Conservation (phyloP, 2,797 vertebrate species). For the Kryptopterus vitreolus region DNA sequence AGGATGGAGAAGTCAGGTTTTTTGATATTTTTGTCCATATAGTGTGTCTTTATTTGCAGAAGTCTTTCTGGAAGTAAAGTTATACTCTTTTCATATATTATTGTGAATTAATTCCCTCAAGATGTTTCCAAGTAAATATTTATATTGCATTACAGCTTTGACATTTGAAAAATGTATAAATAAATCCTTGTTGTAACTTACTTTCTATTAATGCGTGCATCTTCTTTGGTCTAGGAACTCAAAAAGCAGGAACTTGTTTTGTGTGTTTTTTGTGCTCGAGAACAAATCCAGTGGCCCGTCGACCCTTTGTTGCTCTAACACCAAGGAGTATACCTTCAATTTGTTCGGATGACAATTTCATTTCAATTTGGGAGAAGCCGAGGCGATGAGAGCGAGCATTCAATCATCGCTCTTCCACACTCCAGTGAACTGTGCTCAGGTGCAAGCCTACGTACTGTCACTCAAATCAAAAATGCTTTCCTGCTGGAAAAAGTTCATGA, state of each 20-base stretch:
- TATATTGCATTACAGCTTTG: neutral
- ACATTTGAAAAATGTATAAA: neutral
- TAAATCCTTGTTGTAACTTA: neutral
- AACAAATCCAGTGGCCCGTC: neutral
- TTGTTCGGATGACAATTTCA: slow-evolving; percentile 10
- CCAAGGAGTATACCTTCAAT: slow-evolving; percentile 2
- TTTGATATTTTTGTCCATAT: too few relatives aligned
- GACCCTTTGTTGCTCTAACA: slow-evolving; percentile 26
- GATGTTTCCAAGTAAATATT: neutral
- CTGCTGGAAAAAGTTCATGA: slow-evolving; percentile 11
- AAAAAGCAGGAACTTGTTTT: neutral
- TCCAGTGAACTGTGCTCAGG: slow-evolving; percentile 39
- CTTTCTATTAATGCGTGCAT: neutral
- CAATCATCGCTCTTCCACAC: slow-evolving; percentile 43
- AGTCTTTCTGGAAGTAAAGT: too few relatives aligned
- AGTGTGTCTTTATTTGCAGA: neutral
- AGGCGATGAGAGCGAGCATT: slow-evolving; percentile 19
- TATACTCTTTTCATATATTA: neutral
- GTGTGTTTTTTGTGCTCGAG: neutral
- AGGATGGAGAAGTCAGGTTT: too few relatives aligned
- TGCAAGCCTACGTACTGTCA: slow-evolving; percentile 34
- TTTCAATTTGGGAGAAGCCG: slow-evolving; percentile 39
- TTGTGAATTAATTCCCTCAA: neutral
- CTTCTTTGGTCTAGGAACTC: neutral
- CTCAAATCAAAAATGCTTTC: slow-evolving; percentile 40